A percentile compares a stretch with the other conserved stretches of the same genome.
These are phyloP conservation scores for Siniperca knerii DNA, from an alignment of 2,113 vertebrate genomes.

Conservation along the genomic window DNA sequence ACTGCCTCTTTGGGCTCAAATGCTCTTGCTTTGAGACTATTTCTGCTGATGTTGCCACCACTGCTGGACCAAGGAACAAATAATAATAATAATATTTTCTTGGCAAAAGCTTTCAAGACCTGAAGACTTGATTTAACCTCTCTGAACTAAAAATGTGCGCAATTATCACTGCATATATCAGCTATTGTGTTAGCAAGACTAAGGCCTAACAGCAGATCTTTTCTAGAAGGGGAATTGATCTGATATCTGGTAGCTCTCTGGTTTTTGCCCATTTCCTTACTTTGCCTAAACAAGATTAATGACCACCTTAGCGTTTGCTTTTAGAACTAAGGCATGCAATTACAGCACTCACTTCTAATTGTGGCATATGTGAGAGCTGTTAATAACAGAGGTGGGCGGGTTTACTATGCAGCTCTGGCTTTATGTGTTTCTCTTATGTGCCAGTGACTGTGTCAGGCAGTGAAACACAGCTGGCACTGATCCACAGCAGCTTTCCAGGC, in stretches of 20 bases:
- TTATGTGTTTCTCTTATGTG: background rate
- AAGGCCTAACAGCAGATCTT: background rate
- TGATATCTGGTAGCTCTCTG: slow-evolving; percentile 5
- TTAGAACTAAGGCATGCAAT: background rate
- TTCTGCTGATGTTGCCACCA: too few species aligned
- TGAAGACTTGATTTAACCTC: too few species aligned
- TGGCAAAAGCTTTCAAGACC: too few species aligned
- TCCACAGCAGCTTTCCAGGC: slow-evolving; percentile 30
- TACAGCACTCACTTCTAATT: background rate
- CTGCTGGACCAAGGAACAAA: too few species aligned
- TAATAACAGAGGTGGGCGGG: background rate
- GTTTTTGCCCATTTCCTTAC: background rate
- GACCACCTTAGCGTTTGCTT: slow-evolving; percentile 9
- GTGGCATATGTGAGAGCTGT: background rate
- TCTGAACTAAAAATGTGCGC: too few species aligned
- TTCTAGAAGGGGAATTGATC: background rate
- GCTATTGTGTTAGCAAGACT: too few species aligned
- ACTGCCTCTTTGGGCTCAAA: too few species aligned
- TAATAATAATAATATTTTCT: too few species aligned
- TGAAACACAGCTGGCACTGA: background rate
- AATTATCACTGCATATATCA: too few species aligned
- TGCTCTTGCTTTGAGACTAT: too few species aligned
- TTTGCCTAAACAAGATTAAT: slow-evolving; percentile 32
- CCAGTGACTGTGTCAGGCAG: background rate
- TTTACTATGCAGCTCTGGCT: slow-evolving; percentile 1